These are phyloP conservation scores for Drosophila gaucha DNA, from an alignment of 2,888 invertebrate species.

Conservation along the genomic window DNA sequence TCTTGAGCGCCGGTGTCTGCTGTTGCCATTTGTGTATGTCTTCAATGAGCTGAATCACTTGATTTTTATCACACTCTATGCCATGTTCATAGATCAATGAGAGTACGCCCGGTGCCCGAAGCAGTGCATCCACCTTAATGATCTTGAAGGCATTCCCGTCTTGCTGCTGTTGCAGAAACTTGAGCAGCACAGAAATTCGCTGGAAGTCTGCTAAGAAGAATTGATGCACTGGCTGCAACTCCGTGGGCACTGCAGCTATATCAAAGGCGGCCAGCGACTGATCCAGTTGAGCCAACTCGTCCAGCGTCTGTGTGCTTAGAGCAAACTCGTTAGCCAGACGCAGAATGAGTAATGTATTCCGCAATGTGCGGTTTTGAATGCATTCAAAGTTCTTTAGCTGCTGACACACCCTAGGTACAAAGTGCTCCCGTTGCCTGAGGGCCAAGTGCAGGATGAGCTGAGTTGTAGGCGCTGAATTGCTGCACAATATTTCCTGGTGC, in stretches of 20 bases:
- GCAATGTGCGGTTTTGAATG: slow-evolving; percentile 64
- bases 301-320: slow-evolving; percentile 63
- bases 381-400: slow-evolving; percentile 65
- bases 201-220: slow-evolving; percentile 82
- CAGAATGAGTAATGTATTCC: slow-evolving; percentile 78
- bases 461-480: slow-evolving; percentile 57
- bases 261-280: slow-evolving; percentile 67
- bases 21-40: slow-evolving; percentile 74
- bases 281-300: slow-evolving; percentile 71
- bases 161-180: slow-evolving; percentile 69
- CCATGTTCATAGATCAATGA: slow-evolving; percentile 69
- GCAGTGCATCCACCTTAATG: slow-evolving; percentile 67
- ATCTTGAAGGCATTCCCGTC: slow-evolving; percentile 43
- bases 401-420: slow-evolving; percentile 69
- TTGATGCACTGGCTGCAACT: slow-evolving; percentile 75
- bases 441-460: slow-evolving; percentile 73
- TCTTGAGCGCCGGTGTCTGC: slow-evolving; percentile 61
- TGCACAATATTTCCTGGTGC: slow-evolving; percentile 41
- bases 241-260: slow-evolving; percentile 42
- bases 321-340: slow-evolving; percentile 81
- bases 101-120: slow-evolving; percentile 66
- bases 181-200: slow-evolving; percentile 66
- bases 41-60: slow-evolving; percentile 71
- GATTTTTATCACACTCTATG: slow-evolving; percentile 69
- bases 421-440: slow-evolving; percentile 68